Percentiles rank a stretch among this genome's conserved stretches.
These are phyloP conservation scores for Zosterops pallidus DNA, from an alignment of 2,113 vertebrate genomes.

Conservation along the genomic window DNA sequence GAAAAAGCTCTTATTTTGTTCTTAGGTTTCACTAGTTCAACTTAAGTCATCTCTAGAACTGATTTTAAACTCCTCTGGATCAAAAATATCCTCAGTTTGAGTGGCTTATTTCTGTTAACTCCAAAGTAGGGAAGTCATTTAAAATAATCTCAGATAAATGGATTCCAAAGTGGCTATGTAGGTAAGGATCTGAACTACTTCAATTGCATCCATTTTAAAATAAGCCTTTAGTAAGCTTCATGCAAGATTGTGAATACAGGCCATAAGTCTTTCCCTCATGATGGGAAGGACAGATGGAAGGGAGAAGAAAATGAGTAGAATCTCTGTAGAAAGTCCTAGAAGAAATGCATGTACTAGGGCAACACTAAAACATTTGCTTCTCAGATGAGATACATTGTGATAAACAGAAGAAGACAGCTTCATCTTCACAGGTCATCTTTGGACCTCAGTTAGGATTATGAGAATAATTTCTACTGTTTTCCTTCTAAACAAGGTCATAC, in stretches of 20 bases:
- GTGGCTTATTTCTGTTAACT: background rate
- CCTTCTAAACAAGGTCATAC: background rate
- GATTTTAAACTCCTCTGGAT: background rate
- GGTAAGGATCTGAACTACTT: background rate
- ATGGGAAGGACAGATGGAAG: background rate
- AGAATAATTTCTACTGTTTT: background rate
- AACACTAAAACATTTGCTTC: background rate
- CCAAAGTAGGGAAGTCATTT: background rate
- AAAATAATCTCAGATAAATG: slow-evolving; percentile 3
- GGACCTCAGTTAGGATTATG: background rate
- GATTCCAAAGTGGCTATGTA: background rate
- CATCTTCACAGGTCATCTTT: background rate
- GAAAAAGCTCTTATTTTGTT: background rate
- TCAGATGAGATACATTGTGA: background rate
- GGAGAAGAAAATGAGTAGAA: background rate
- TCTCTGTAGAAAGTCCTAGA: background rate
- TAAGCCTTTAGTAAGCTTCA: slow-evolving; percentile 7
- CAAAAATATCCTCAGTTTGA: background rate
- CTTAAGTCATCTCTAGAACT: background rate
- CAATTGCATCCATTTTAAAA: slow-evolving; percentile 17
- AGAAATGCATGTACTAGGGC: background rate
- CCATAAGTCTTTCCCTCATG: background rate
- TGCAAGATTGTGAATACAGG: background rate
- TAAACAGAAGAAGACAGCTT: background rate
- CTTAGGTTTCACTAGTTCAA: background rate